Evolutionary conservation across 2,888 invertebrate genomes (phyloP).

Genomic region (Himalopsyche kuldschensis): DNA sequence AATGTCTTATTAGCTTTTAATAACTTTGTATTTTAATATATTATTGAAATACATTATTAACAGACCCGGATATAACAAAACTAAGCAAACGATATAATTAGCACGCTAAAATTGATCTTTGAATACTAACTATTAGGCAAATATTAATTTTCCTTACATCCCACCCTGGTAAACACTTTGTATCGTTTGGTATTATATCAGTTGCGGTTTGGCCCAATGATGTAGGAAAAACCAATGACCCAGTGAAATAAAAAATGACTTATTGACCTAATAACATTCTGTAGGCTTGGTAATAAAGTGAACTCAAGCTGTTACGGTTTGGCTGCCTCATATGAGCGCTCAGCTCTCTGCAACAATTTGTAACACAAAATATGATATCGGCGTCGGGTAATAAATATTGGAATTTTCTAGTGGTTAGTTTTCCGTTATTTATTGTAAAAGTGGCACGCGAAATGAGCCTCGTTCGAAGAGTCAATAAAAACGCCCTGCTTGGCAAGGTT

Average conservation of each 20-base stretch:
- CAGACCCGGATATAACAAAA: no score
- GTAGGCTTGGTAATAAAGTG: constrained; percentile 27
- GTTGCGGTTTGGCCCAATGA: not conserved
- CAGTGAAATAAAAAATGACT: constrained; percentile 29
- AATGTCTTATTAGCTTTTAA: no score
- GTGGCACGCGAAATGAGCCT: not conserved
- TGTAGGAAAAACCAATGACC: constrained; percentile 15
- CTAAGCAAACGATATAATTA: no score
- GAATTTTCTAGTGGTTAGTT: constrained; percentile 25
- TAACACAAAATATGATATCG: constrained; percentile 35
- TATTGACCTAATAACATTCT: constrained; percentile 29
- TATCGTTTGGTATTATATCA: not conserved
- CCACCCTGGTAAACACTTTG: not conserved
- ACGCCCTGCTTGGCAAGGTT: not conserved
- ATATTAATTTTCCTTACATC: not conserved
- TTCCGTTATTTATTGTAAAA: not conserved
- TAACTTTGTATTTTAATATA: no score
- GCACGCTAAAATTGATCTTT: no score
- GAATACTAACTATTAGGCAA: not conserved
- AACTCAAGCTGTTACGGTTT: constrained; percentile 18
- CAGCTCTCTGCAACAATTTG: constrained; percentile 26
- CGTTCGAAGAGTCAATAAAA: constrained; percentile 1
- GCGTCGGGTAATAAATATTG: constrained; percentile 22
- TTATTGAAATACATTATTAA: no score
- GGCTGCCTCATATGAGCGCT: not conserved